Evolutionary conservation across 2,113 vertebrate genomes (phyloP).

Genomic region (Rhinolophus sinicus): DNA sequence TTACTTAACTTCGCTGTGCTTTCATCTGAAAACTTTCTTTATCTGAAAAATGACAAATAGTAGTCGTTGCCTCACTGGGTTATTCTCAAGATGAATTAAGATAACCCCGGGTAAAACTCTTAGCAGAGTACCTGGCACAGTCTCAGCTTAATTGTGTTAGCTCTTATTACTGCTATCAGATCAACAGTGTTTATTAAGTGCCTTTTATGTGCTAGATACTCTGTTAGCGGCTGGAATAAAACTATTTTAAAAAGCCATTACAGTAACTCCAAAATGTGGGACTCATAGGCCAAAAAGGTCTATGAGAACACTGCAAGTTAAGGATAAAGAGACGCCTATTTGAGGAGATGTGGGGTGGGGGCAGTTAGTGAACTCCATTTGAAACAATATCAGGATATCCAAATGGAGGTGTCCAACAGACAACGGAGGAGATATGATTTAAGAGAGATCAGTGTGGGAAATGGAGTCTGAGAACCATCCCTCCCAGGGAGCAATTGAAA

Average conservation of each 20-base stretch:
- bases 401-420: not conserved
- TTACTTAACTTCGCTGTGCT: not conserved
- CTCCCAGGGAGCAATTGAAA: not conserved
- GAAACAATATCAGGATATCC: not conserved
- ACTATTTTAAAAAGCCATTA: not conserved
- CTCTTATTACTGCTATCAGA: not conserved
- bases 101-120: not conserved
- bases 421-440: not conserved
- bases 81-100: not conserved
- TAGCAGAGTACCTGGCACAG: not conserved
- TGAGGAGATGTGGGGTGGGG: not conserved
- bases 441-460: not conserved
- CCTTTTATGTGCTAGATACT: not conserved
- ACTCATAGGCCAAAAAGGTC: not conserved
- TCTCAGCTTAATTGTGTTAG: not conserved
- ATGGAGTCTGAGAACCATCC: not conserved
- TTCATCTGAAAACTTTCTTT: not conserved
- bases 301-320: not conserved
- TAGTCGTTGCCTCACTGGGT: not conserved
- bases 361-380: not conserved
- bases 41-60: not conserved
- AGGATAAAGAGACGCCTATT: not conserved
- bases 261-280: not conserved
- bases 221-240: not conserved
- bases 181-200: not conserved